A percentile compares a stretch with the other conserved stretches of the same genome.
These are phyloP conservation scores for Pelecanus crispus DNA, from an alignment of 2,113 vertebrate genomes.

Conservation along the genomic window DNA sequence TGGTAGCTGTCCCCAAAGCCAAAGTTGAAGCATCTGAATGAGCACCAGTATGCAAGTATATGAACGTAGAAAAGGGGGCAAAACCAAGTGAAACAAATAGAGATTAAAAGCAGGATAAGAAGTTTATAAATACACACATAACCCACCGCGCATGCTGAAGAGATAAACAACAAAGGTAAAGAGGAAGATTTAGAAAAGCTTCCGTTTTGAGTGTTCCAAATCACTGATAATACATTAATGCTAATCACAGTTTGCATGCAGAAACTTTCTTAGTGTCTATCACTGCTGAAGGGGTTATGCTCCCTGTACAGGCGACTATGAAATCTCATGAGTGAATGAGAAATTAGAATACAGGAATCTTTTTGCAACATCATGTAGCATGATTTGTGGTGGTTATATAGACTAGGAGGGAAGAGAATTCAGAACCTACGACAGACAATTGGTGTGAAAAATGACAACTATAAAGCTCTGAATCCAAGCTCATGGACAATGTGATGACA, in stretches of 20 bases:
- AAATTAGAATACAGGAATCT: neutral
- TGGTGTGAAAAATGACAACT: neutral
- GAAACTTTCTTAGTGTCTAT: neutral
- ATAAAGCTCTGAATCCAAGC: neutral
- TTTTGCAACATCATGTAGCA: neutral
- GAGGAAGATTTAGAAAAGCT: neutral
- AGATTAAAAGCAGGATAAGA: neutral
- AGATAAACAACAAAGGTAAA: neutral
- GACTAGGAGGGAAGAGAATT: neutral
- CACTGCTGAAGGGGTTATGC: neutral
- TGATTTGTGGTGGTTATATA: neutral
- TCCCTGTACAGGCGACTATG: neutral
- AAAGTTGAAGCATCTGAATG: neutral
- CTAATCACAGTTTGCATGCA: neutral
- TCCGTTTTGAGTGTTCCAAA: neutral
- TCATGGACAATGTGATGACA: neutral
- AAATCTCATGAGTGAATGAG: neutral
- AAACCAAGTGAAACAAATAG: neutral
- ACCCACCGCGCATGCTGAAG: neutral
- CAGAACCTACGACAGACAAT: accelerated
- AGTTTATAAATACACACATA: neutral
- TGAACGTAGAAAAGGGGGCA: neutral
- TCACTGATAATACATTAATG: neutral
- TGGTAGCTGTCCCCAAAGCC: neutral
- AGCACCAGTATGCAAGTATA: neutral